Percentiles rank a stretch among this genome's conserved stretches.
Conservation (phyloP, 2,888 invertebrate genomes). For the Griposia aprilina region DNA sequence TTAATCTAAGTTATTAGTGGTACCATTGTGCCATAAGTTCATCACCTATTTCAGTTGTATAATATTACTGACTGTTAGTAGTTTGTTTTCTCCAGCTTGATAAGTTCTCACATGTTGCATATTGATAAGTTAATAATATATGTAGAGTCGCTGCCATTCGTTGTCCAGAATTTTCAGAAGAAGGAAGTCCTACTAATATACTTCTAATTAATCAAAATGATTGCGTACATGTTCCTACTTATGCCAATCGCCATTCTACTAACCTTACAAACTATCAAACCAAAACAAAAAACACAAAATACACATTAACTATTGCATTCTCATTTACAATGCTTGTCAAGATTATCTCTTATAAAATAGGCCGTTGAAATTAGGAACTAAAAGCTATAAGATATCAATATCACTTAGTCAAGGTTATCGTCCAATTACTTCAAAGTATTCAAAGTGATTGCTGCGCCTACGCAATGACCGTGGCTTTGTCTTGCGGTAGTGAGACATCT, state of each 20-base stretch:
- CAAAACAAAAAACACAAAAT: conserved; percentile 44
- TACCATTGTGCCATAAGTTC: neutral
- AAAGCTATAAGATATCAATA: conserved; percentile 55
- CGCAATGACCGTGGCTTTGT: conserved; percentile 71
- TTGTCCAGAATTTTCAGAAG: neutral
- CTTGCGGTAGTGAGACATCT: conserved; percentile 74
- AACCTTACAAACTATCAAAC: conserved; percentile 26
- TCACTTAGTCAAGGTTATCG: conserved; percentile 69
- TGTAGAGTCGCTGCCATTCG: neutral
- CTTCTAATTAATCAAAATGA: conserved; percentile 37
- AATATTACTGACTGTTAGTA: neutral
- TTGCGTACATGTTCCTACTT: conserved; percentile 20
- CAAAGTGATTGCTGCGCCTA: conserved; percentile 69
- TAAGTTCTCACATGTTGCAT: neutral
- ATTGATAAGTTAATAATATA: neutral
- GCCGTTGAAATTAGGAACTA: conserved; percentile 62
- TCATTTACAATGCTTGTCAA: conserved; percentile 60
- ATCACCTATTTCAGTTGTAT: neutral
- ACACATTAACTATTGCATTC: conserved; percentile 57
- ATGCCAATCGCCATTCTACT: conserved; percentile 4
- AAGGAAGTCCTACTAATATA: conserved; percentile 27
- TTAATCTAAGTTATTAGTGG: neutral
- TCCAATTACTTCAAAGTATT: conserved; percentile 50
- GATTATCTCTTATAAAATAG: conserved; percentile 58
- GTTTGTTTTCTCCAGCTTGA: neutral